Evolutionary conservation across 2,888 invertebrate genomes (phyloP).

Genomic region (Rhogogaster chlorosoma): DNA sequence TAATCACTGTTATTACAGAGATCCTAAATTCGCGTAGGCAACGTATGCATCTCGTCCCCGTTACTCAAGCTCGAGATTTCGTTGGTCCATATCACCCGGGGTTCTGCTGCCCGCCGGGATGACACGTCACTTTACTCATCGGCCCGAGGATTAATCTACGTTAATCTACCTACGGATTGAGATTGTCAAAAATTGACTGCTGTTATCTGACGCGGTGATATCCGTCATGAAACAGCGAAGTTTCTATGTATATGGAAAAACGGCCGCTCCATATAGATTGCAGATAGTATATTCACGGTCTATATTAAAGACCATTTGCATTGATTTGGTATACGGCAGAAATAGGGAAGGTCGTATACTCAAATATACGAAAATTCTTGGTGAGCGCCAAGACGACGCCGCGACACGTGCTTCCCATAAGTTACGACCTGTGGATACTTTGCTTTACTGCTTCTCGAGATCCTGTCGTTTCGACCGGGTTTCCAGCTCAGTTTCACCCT

Average conservation of each 20-base stretch:
- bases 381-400: constrained; percentile 29
- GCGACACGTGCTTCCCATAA: constrained; percentile 43
- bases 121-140: constrained; percentile 16
- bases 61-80: neutral
- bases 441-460: constrained; percentile 43
- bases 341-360: neutral
- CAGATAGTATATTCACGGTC: neutral
- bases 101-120: neutral
- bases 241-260: neutral
- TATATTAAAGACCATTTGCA: neutral
- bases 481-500: neutral
- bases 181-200: neutral
- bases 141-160: constrained; percentile 26
- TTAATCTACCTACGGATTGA: neutral
- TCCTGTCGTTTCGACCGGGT: constrained; percentile 2
- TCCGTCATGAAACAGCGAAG: neutral
- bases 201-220: neutral
- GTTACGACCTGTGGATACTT: constrained; percentile 50
- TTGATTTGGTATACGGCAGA: neutral
- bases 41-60: neutral
- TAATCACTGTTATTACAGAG: neutral
- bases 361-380: neutral
- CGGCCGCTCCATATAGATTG: too few species aligned
- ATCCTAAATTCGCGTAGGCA: neutral
- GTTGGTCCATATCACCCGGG: neutral